Percentiles rank a stretch among this genome's conserved stretches.
These are phyloP conservation scores for Mohoua ochrocephala DNA, from an alignment of 2,113 vertebrate genomes.

Conservation along the genomic window DNA sequence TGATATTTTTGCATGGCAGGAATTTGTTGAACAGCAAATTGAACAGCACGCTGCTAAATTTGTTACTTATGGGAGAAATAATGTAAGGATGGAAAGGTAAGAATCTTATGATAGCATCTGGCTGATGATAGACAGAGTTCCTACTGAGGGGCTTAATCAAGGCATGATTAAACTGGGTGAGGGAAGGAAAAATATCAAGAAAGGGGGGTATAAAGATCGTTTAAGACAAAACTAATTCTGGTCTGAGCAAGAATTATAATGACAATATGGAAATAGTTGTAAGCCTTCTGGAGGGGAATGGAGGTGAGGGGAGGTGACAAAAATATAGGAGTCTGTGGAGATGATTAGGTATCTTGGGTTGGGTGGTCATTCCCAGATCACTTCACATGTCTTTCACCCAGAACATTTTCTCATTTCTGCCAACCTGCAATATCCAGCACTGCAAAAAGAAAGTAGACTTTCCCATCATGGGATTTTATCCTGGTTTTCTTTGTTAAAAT, in stretches of 20 bases:
- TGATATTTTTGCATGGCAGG: neutral
- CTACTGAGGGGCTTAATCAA: neutral
- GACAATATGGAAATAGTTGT: neutral
- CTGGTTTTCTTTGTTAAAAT: neutral
- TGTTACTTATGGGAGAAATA: neutral
- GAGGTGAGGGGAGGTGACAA: accelerated
- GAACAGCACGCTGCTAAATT: neutral
- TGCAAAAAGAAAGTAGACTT: neutral
- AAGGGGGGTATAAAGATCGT: neutral
- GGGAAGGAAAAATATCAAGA: neutral
- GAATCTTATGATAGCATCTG: neutral
- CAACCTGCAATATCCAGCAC: neutral
- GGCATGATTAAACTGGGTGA: neutral
- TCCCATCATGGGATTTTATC: neutral
- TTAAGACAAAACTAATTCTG: neutral
- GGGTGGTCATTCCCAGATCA: neutral
- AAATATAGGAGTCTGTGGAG: neutral
- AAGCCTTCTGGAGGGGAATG: neutral
- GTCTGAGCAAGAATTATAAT: neutral
- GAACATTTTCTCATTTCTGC: neutral
- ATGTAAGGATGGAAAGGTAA: neutral
- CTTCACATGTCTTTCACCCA: neutral
- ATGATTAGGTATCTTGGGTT: neutral
- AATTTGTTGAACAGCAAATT: neutral
- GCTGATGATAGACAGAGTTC: neutral